Evolutionary conservation across 2,888 invertebrate species (phyloP).

Genomic region (Tetheella fluctuosa): DNA sequence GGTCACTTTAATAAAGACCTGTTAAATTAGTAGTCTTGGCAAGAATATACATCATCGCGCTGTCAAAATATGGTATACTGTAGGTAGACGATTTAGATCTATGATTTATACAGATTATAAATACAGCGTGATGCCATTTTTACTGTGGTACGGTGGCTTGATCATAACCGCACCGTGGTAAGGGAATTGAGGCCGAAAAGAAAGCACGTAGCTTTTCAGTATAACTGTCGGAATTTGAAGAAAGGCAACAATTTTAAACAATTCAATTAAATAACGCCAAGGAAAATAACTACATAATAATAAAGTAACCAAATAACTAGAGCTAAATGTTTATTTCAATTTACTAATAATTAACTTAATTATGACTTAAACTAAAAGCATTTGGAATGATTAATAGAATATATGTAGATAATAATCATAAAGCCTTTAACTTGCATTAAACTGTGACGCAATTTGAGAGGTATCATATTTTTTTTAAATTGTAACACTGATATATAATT

Average conservation of each 20-base stretch:
- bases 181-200: too few species aligned
- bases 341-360: background rate
- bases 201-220: too few species aligned
- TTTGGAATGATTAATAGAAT: background rate
- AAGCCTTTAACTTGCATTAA: too few species aligned
- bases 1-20: constrained; percentile 33
- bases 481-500: too few species aligned
- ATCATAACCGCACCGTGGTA: too few species aligned
- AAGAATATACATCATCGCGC: background rate
- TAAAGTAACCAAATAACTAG: background rate
- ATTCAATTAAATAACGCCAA: too few species aligned
- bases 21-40: background rate
- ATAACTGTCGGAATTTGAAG: too few species aligned
- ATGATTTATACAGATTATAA: background rate
- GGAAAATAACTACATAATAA: background rate
- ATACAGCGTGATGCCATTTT: too few species aligned
- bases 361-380: background rate
- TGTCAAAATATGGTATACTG: background rate
- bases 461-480: too few species aligned
- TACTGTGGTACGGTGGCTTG: too few species aligned
- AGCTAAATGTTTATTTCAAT: background rate
- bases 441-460: too few species aligned
- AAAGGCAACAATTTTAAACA: too few species aligned
- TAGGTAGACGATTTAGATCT: background rate
- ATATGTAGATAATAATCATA: background rate